Percentiles rank a stretch among this genome's conserved stretches.
Conservation (phyloP, 2,113 vertebrate genomes). For the Vulpes vulpes region DNA sequence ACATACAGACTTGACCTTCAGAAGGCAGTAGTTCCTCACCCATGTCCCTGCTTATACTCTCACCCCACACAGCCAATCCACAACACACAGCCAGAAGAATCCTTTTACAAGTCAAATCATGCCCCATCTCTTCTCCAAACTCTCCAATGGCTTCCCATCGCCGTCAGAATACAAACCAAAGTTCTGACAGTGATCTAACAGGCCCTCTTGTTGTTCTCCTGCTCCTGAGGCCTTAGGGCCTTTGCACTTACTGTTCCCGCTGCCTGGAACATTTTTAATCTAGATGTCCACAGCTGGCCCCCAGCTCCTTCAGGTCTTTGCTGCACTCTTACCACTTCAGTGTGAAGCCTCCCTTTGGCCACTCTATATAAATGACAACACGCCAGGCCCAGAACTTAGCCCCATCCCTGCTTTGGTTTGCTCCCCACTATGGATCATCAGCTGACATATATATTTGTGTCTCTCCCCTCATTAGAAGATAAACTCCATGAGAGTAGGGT, state of each 20-base stretch:
- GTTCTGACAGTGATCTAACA: neutral
- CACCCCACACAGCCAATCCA: neutral
- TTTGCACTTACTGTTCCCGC: neutral
- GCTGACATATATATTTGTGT: neutral
- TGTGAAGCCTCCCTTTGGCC: neutral
- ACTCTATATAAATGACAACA: neutral
- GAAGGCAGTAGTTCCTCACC: neutral
- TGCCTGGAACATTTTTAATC: neutral
- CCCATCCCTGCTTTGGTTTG: neutral
- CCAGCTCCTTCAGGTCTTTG: too few relatives aligned
- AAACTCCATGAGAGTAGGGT: neutral
- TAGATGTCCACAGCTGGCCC: neutral
- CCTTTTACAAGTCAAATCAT: neutral
- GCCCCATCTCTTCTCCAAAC: neutral
- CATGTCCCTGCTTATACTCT: neutral
- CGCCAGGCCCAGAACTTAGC: neutral
- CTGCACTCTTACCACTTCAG: neutral
- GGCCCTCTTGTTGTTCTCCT: rapidly evolving
- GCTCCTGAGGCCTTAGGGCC: neutral
- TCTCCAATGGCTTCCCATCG: neutral
- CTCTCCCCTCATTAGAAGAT: neutral
- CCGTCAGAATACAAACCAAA: neutral
- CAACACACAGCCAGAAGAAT: neutral
- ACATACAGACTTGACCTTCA: neutral
- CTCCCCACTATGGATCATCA: neutral